phyloP scores from a whole-genome alignment of 2,113 vertebrate genomes.

The Serinus canaria region DNA sequence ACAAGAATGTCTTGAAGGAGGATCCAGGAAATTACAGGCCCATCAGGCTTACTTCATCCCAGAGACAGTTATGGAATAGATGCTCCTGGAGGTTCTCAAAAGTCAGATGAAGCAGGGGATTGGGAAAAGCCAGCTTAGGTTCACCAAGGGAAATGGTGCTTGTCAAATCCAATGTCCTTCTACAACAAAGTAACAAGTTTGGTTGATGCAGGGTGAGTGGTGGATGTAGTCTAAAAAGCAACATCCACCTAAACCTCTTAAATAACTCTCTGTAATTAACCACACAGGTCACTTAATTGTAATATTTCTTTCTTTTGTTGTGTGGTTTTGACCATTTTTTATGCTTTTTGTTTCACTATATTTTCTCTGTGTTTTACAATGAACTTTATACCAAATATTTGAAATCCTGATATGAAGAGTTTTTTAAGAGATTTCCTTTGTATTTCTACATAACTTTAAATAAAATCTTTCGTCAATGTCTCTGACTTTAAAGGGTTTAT shows the following conservation, averaged over 20 bases:
- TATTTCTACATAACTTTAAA: background rate
- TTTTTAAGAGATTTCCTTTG: background rate
- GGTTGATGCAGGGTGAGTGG: background rate
- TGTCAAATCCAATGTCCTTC: accelerated
- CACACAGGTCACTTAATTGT: background rate
- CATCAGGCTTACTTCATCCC: background rate
- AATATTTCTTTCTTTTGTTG: background rate
- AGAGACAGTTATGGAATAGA: background rate
- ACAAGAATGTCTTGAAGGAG: background rate
- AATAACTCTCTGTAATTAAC: background rate
- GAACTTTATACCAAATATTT: background rate
- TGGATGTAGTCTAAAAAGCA: too few relatives aligned
- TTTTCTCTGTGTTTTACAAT: background rate
- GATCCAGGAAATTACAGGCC: background rate
- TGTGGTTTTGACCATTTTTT: background rate
- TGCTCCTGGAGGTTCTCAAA: background rate
- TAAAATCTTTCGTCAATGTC: background rate
- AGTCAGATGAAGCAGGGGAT: background rate
- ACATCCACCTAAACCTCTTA: background rate
- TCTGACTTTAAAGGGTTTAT: background rate
- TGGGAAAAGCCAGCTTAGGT: background rate
- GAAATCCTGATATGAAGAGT: background rate
- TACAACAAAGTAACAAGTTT: background rate
- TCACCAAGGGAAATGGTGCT: background rate
- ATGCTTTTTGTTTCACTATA: background rate